Percentiles rank a stretch among this genome's conserved stretches.
phyloP scores from a whole-genome alignment of 2,113 vertebrate species.

The Emydocephalus ijimae region DNA sequence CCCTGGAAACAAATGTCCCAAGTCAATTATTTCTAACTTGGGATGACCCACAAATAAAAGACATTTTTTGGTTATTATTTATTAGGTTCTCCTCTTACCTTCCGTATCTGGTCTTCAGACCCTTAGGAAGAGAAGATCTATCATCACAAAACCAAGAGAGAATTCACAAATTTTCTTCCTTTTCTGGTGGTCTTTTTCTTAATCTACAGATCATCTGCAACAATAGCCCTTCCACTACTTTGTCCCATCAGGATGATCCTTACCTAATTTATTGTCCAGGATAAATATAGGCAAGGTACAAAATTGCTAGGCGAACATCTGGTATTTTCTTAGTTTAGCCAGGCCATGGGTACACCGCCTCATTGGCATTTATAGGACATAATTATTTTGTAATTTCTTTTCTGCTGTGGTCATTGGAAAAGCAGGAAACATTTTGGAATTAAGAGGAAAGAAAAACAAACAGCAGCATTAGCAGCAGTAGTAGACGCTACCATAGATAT shows the following conservation, averaged over 20 bases:
- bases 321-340: constrained; percentile 5
- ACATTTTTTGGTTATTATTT: background rate
- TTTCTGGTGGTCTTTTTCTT: background rate
- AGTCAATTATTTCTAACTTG: background rate
- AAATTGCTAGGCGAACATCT: constrained; percentile 26
- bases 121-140: background rate
- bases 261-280: background rate
- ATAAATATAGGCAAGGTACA: constrained; percentile 17
- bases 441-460: background rate
- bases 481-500: background rate
- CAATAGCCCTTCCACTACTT: background rate
- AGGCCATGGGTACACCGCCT: constrained; percentile 1
- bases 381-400: constrained; percentile 5
- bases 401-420: constrained; percentile 14
- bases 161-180: background rate
- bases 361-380: background rate
- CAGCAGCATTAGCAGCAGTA: background rate
- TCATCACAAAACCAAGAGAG: background rate
- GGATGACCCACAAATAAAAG: background rate
- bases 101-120: background rate
- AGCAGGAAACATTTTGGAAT: background rate
- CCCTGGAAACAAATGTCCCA: background rate
- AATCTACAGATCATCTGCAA: background rate
- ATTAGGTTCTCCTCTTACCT: background rate
- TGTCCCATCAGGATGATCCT: background rate